Conservation (phyloP, 1,140 invertebrate species). For the Araneus ventricosus region DNA sequence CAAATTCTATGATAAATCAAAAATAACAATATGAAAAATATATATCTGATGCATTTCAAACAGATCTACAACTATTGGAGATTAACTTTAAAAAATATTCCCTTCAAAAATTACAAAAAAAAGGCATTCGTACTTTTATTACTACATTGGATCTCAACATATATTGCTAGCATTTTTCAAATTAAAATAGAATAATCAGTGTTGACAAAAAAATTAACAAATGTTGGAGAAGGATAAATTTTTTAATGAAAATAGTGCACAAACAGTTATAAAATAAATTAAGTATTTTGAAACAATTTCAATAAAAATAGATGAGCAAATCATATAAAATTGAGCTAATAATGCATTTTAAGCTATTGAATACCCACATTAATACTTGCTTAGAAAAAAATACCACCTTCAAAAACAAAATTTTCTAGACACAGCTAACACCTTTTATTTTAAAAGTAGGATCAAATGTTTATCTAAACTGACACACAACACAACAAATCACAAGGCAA, state of each 20-base stretch:
- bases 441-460: not conserved
- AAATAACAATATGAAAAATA: not conserved
- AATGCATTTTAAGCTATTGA: not conserved
- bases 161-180: not conserved
- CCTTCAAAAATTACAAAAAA: not conserved
- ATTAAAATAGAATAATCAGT: not conserved
- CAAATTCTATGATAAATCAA: not conserved
- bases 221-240: not conserved
- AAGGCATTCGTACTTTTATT: not conserved
- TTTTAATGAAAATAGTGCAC: slow-evolving; percentile 17
- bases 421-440: slow-evolving; percentile 43
- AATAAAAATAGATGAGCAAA: not conserved
- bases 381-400: slow-evolving; percentile 37
- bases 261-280: slow-evolving; percentile 8
- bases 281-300: slow-evolving; percentile 12
- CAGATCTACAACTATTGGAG: not conserved
- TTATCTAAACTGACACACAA: slow-evolving; percentile 42
- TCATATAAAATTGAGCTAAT: slow-evolving; percentile 30
- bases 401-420: slow-evolving; percentile 26
- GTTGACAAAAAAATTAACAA: not conserved
- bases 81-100: not conserved
- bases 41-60: not conserved
- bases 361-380: not conserved
- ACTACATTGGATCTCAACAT: not conserved
- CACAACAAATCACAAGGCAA: slow-evolving; percentile 59